Percentiles rank a stretch among this genome's conserved stretches.
phyloP scores from a whole-genome alignment of 2,797 vertebrate species.

The Mormyrops attenuatus region DNA sequence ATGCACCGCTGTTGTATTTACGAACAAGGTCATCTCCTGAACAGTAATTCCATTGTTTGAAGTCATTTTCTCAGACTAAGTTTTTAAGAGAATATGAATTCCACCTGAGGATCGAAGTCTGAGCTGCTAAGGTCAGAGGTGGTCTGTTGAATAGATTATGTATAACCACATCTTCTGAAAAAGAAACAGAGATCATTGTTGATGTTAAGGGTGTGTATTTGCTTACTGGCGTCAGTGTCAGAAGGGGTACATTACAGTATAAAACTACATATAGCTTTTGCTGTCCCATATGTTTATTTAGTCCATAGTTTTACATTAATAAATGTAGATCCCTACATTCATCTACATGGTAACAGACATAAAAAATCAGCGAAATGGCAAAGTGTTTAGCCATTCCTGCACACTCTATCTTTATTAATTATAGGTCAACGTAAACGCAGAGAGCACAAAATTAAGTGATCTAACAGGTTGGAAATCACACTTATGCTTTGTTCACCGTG shows the following conservation, averaged over 20 bases:
- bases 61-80: neutral
- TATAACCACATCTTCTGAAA: neutral
- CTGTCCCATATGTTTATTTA: neutral
- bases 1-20: neutral
- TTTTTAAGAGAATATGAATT: neutral
- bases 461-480: slow-evolving; percentile 32
- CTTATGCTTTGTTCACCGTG: slow-evolving; percentile 8
- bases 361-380: slow-evolving; percentile 13
- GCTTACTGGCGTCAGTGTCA: neutral
- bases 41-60: slow-evolving; percentile 4
- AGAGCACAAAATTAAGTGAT: slow-evolving; percentile 27
- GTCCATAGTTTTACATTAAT: neutral
- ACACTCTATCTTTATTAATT: slow-evolving; percentile 41
- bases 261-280: neutral
- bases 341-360: neutral
- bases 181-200: neutral
- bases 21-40: neutral
- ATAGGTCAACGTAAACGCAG: slow-evolving; percentile 47
- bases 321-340: neutral
- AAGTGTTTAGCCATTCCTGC: slow-evolving; percentile 40
- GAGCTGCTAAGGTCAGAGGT: neutral
- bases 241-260: neutral
- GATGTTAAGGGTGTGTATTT: neutral
- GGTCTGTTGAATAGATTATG: neutral
- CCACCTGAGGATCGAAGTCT: neutral